Conservation (phyloP, 2,113 vertebrate species). For the Cromileptes altivelis region DNA sequence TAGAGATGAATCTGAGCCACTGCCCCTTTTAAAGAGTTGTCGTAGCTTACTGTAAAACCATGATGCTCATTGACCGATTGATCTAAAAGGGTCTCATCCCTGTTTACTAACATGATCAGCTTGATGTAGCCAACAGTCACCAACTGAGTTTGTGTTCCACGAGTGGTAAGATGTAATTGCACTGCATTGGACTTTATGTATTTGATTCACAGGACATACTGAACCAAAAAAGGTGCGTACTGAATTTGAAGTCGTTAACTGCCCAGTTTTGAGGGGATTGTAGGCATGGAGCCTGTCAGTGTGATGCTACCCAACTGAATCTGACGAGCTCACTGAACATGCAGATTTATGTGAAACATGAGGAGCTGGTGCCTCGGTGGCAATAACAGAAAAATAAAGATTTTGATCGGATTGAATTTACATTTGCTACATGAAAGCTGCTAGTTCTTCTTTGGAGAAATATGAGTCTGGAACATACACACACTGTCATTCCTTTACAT, state of each 20-base stretch:
- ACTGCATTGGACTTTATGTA: too few relatives aligned
- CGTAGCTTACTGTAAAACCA: not conserved
- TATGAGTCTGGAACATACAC: not conserved
- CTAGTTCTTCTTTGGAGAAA: not conserved
- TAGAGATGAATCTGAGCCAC: not conserved
- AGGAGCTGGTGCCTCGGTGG: not conserved
- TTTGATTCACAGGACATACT: too few relatives aligned
- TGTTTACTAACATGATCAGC: too few relatives aligned
- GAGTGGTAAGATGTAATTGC: not conserved
- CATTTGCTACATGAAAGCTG: not conserved
- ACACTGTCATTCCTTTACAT: not conserved
- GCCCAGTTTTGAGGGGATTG: too few relatives aligned
- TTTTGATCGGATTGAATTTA: constrained; percentile 2
- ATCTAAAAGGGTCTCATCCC: too few relatives aligned
- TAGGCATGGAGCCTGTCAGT: too few relatives aligned
- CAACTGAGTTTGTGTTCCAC: not conserved
- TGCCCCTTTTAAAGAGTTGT: not conserved
- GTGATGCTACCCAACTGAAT: too few relatives aligned
- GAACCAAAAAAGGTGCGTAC: too few relatives aligned
- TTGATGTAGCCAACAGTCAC: not conserved
- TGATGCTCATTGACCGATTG: too few relatives aligned
- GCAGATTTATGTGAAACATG: not conserved
- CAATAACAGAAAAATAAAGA: not conserved
- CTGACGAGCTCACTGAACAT: too few relatives aligned
- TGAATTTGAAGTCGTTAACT: too few relatives aligned